These are phyloP conservation scores for Ctenicera cuprea DNA, from an alignment of 2,888 invertebrate species.

Conservation along the genomic window DNA sequence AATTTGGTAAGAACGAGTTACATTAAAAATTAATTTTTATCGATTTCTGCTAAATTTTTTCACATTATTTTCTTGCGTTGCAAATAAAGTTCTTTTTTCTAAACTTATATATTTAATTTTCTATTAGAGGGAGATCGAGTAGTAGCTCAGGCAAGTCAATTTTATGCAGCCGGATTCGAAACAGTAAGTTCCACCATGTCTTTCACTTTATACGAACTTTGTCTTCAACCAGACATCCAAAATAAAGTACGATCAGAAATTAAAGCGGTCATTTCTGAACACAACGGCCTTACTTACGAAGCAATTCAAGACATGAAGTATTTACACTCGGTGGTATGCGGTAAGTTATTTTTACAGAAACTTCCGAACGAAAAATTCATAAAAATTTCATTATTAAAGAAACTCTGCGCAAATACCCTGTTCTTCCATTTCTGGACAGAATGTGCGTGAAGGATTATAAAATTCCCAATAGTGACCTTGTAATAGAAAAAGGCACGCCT, in stretches of 20 bases:
- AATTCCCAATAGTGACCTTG: slow-evolving; percentile 60
- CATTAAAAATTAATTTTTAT: slow-evolving; percentile 54
- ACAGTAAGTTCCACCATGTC: slow-evolving; percentile 73
- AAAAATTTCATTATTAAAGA: slow-evolving; percentile 64
- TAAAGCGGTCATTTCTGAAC: slow-evolving; percentile 61
- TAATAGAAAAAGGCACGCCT: too few species aligned
- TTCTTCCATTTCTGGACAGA: slow-evolving; percentile 65
- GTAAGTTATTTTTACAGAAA: slow-evolving; percentile 62
- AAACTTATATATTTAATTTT: too few species aligned
- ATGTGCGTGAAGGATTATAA: slow-evolving; percentile 65
- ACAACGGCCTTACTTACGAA: slow-evolving; percentile 71
- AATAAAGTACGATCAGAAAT: slow-evolving; percentile 72
- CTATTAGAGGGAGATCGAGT: slow-evolving; percentile 67
- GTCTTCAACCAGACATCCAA: slow-evolving; percentile 73
- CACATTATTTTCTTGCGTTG: too few species aligned
- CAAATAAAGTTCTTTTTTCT: not conserved
- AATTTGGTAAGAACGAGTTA: slow-evolving; percentile 56
- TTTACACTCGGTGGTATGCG: slow-evolving; percentile 73
- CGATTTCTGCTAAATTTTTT: too few species aligned
- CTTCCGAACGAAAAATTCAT: too few species aligned
- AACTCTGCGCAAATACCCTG: slow-evolving; percentile 71
- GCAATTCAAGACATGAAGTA: slow-evolving; percentile 73
- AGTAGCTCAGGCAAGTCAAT: slow-evolving; percentile 72
- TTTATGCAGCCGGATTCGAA: slow-evolving; percentile 75
- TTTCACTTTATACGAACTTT: too few species aligned